A percentile compares a stretch with the other conserved stretches of the same genome.
phyloP scores from a whole-genome alignment of 2,888 invertebrate species.

The Drosophila borealis region DNA sequence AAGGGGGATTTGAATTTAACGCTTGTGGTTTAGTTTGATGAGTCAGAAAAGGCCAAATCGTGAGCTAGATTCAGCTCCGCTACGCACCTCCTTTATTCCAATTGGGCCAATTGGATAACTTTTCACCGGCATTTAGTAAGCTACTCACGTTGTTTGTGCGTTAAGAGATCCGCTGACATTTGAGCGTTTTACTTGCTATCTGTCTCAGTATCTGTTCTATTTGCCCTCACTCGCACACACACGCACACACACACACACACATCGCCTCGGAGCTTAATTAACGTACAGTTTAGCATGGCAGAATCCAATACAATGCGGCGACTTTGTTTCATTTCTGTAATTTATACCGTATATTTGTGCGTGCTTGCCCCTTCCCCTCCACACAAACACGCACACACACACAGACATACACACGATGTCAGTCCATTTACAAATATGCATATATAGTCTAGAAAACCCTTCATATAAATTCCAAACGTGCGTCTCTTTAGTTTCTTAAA shows the following conservation, averaged over 20 bases:
- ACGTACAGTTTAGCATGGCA: slow-evolving; percentile 44
- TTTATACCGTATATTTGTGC: not conserved
- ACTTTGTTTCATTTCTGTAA: slow-evolving; percentile 44
- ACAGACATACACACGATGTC: too few species aligned
- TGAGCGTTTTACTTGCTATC: slow-evolving; percentile 17
- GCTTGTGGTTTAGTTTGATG: not conserved
- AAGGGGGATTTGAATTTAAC: not conserved
- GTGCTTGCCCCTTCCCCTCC: too few species aligned
- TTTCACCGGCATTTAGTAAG: not conserved
- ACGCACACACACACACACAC: slow-evolving; percentile 19
- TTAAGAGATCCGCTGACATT: slow-evolving; percentile 1
- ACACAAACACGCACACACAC: too few species aligned
- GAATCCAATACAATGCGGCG: slow-evolving; percentile 39
- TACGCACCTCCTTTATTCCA: not conserved
- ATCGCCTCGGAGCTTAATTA: slow-evolving; percentile 54
- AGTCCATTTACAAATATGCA: not conserved
- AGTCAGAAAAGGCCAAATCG: not conserved
- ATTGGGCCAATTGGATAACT: not conserved
- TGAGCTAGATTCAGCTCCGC: not conserved
- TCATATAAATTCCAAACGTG: slow-evolving; percentile 23
- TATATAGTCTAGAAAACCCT: slow-evolving; percentile 11
- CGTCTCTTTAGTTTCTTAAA: slow-evolving; percentile 13
- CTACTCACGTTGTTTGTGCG: slow-evolving; percentile 10
- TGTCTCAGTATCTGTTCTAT: slow-evolving; percentile 50
- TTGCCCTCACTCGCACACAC: slow-evolving; percentile 35